A percentile compares a stretch with the other conserved stretches of the same genome.
Conservation (phyloP, 2,888 invertebrate species). For the Stegophylla sp. region DNA sequence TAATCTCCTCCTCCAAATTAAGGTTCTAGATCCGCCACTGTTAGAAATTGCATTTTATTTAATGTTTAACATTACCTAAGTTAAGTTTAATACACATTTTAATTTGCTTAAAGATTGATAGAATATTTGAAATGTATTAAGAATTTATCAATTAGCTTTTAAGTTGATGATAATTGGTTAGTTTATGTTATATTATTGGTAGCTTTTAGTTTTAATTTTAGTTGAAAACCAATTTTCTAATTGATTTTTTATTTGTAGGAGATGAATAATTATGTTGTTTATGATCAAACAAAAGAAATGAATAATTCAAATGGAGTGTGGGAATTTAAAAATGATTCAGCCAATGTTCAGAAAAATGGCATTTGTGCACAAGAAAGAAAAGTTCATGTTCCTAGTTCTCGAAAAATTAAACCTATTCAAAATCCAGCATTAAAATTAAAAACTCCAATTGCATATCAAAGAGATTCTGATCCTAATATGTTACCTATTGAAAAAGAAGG, state of each 20-base stretch:
- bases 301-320: conserved; percentile 31
- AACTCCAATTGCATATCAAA: conserved; percentile 80
- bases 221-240: neutral
- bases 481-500: conserved; percentile 88
- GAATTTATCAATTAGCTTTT: no score
- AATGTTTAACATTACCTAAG: no score
- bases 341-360: conserved; percentile 1
- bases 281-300: conserved; percentile 31
- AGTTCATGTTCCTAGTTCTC: conserved; percentile 63
- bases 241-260: conserved; percentile 30
- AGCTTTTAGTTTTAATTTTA: neutral
- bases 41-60: no score
- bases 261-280: conserved; percentile 38
- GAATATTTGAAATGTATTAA: no score
- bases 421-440: conserved; percentile 78
- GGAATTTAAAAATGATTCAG: conserved; percentile 24
- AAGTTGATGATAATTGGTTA: neutral
- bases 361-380: conserved; percentile 23
- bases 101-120: no score
- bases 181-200: neutral
- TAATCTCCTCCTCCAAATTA: no score
- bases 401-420: conserved; percentile 77
- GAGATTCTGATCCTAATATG: conserved; percentile 81
- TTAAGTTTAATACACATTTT: neutral
- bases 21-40: no score